phyloP scores from a whole-genome alignment of 2,888 invertebrate genomes.

The Drosophila yooni region DNA sequence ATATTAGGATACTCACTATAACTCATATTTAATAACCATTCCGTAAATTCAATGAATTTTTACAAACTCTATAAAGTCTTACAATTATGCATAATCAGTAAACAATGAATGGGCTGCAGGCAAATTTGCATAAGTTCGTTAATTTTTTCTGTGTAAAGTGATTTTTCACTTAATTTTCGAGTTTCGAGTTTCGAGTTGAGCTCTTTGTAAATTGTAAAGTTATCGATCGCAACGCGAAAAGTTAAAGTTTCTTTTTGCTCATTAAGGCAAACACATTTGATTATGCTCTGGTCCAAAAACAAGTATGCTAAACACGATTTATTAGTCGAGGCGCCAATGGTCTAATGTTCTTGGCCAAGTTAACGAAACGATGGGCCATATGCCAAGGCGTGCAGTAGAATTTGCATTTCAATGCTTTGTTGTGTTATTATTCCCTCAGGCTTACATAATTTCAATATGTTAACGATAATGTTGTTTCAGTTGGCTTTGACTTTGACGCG shows the following conservation, averaged over 20 bases:
- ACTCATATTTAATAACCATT: not conserved
- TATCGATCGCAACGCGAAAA: not conserved
- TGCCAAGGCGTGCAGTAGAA: constrained; percentile 17
- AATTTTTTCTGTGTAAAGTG: not conserved
- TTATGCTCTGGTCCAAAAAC: constrained; percentile 8
- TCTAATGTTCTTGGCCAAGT: constrained; percentile 1
- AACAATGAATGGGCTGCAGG: not conserved
- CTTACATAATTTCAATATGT: constrained; percentile 24
- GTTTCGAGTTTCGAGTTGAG: constrained; percentile 8
- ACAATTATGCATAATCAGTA: not conserved
- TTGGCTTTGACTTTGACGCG: constrained; percentile 19
- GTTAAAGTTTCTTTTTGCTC: constrained; percentile 8
- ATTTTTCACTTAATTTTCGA: constrained; percentile 12
- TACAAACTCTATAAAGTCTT: not conserved
- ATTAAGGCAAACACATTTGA: constrained; percentile 14
- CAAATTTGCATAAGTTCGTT: not conserved
- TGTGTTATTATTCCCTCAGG: constrained; percentile 1
- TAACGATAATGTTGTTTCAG: constrained; percentile 12
- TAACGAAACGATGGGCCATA: not conserved
- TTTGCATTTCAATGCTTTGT: constrained; percentile 54
- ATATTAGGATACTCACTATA: not conserved
- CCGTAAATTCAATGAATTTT: not conserved
- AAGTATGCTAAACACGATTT: constrained; percentile 33
- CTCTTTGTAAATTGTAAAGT: constrained; percentile 1
- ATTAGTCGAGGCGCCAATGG: constrained; percentile 14